Conservation (phyloP, 1,140 invertebrate species). For the Helicoverpa armigera region DNA sequence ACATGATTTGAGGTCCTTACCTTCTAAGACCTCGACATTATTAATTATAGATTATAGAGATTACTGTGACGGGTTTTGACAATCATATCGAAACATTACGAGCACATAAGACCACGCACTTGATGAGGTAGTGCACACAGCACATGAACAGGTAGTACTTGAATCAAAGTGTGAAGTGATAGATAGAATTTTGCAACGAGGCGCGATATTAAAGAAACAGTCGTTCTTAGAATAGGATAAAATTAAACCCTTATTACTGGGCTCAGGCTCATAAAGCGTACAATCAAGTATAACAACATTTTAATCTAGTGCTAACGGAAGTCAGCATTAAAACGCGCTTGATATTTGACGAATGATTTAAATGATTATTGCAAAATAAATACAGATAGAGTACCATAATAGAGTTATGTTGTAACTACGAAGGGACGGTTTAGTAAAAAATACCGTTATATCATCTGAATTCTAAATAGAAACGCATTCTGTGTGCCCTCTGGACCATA, state of each 20-base stretch:
- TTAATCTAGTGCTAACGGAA: conserved; percentile 31
- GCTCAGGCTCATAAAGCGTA: background rate
- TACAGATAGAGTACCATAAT: conserved; percentile 9
- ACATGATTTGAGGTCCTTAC: conserved; percentile 51
- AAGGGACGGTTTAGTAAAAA: background rate
- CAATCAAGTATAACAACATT: conserved; percentile 12
- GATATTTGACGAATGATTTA: conserved; percentile 35
- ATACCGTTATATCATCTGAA: background rate
- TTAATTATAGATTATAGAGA: conserved; percentile 39
- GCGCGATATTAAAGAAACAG: background rate
- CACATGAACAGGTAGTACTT: background rate
- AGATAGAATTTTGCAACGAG: background rate
- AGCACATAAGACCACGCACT: background rate
- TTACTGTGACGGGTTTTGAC: conserved; percentile 29
- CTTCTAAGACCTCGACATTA: conserved; percentile 54
- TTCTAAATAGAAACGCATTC: conserved; percentile 17
- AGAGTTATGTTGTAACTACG: background rate
- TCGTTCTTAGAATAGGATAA: background rate
- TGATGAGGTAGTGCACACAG: no score
- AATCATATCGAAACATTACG: conserved; percentile 3
- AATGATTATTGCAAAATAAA: conserved; percentile 24
- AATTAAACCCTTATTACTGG: background rate
- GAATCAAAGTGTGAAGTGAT: background rate
- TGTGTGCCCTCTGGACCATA: conserved; percentile 7
- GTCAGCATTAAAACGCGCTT: conserved; percentile 10